Evolutionary conservation across 1,140 invertebrate species (phyloP), one percentile per base, ranked within the genome.

Genomic region (Drosophila subobscura): DNA sequence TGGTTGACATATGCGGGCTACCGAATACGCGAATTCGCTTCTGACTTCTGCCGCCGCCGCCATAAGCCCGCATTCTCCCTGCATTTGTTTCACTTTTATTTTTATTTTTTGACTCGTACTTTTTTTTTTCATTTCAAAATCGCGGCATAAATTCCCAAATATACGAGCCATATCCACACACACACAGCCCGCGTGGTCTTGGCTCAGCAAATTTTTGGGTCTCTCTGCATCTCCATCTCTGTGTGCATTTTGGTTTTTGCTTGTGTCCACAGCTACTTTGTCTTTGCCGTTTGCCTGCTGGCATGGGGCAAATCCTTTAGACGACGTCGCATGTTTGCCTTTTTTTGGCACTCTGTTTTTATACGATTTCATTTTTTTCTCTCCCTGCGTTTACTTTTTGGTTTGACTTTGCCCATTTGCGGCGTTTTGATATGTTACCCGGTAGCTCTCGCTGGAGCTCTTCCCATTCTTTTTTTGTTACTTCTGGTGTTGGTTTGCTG

Each of bases 381-480:
- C 5, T 14, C 27, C 29, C 44, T 60, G 51, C n/a, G 5, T 70
- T 50, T 70, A 3, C 29, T 59, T 63, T 57, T 52, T 68, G 73
- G 64, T 59, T 56, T 55, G 44, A 54, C 41, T 77, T 23, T 86
- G 81, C 81, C 81, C 81, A 85, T 85, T 85, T 85, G 81, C 77
- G 81, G 81, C 77, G 81, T 78, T 85, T 85, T 86, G 81, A 85
- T 80, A 85, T 85, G 77, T 81, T 86, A 86, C 81, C 81, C 81
- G 77, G 81, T 85, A 86, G 81, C 81, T 70, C 16, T 20, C 41
- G 55, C 60, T 55, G 70, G 29, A 52, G 52, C 49, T 57, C 70
- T 63, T 53, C 47, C 22, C n/a, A 12, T 4, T 49, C 56, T 52
- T 59, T 59, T 54, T 58, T 60, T 50, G 55, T 41, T 16, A 16